Percentiles rank a stretch among this genome's conserved stretches.
Conservation (phyloP, 2,888 invertebrate genomes). For the Cotesia congregata region DNA sequence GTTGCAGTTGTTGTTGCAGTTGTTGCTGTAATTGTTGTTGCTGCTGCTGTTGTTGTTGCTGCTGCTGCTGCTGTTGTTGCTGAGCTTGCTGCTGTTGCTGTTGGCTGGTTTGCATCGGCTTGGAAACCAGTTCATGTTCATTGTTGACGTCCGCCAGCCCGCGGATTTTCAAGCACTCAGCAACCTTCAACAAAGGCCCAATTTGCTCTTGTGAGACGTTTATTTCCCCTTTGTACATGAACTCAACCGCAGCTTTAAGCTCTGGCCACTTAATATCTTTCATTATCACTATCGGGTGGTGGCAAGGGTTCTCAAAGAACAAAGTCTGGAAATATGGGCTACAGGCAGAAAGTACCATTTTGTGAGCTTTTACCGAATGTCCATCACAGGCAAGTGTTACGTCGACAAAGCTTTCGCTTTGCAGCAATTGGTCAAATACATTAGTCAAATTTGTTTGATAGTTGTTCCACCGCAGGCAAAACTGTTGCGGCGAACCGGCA, state of each 20-base stretch:
- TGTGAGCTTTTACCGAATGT: constrained; percentile 91
- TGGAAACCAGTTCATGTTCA: constrained; percentile 75
- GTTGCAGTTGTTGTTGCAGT: constrained; percentile 48
- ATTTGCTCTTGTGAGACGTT: constrained; percentile 94
- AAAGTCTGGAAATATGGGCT: constrained; percentile 93
- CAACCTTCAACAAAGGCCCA: constrained; percentile 86
- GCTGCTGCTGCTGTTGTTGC: constrained; percentile 32
- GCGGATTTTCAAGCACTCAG: constrained; percentile 88
- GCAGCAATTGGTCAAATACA: constrained; percentile 90
- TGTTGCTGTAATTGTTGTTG: constrained; percentile 43
- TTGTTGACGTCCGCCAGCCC: constrained; percentile 89
- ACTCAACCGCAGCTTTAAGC: constrained; percentile 91
- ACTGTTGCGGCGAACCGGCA: constrained; percentile 82
- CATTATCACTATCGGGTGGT: constrained; percentile 94
- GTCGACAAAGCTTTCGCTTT: constrained; percentile 91
- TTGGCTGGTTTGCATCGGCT: constrained; percentile 48
- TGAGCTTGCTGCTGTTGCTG: not conserved
- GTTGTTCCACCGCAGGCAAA: constrained; percentile 94
- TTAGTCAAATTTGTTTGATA: constrained; percentile 91
- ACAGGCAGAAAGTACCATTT: constrained; percentile 93
- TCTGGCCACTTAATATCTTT: constrained; percentile 92
- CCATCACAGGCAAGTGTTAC: constrained; percentile 94
- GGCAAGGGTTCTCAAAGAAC: constrained; percentile 93
- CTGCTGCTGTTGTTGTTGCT: constrained; percentile 21
- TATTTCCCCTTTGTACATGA: constrained; percentile 97